Evolutionary conservation across 2,113 vertebrate genomes (phyloP).

Genomic region (Tenebrosternarchus preto): DNA sequence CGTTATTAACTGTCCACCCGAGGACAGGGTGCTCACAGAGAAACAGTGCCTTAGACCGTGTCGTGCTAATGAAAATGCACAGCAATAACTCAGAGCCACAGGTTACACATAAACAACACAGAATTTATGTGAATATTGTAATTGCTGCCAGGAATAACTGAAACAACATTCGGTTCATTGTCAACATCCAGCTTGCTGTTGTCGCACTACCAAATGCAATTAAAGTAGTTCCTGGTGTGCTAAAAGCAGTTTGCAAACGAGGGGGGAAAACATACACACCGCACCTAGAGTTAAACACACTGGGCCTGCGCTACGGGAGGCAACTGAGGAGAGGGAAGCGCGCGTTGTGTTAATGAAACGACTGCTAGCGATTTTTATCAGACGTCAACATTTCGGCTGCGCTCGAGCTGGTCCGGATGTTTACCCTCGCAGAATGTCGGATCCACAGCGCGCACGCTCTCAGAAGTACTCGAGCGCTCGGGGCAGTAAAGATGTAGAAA

Average conservation of each 20-base stretch:
- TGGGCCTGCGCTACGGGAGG: neutral
- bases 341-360: conserved; percentile 18
- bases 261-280: neutral
- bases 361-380: conserved; percentile 15
- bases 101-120: too few species aligned
- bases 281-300: neutral
- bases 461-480: neutral
- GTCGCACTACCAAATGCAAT: neutral
- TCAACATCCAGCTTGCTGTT: neutral
- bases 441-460: neutral
- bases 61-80: too few species aligned
- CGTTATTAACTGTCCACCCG: too few species aligned
- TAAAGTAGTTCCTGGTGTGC: neutral
- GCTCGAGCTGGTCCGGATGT: conserved; percentile 3
- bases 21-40: too few species aligned
- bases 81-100: too few species aligned
- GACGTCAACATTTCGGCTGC: conserved; percentile 30
- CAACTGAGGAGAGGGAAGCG: conserved; percentile 1
- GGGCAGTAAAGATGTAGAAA: neutral
- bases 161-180: neutral
- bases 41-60: too few species aligned
- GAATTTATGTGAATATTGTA: too few species aligned
- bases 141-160: too few species aligned
- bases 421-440: neutral
- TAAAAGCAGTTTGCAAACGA: neutral